Conservation (phyloP, 2,113 vertebrate genomes). For the Lamprologus lemairii region DNA sequence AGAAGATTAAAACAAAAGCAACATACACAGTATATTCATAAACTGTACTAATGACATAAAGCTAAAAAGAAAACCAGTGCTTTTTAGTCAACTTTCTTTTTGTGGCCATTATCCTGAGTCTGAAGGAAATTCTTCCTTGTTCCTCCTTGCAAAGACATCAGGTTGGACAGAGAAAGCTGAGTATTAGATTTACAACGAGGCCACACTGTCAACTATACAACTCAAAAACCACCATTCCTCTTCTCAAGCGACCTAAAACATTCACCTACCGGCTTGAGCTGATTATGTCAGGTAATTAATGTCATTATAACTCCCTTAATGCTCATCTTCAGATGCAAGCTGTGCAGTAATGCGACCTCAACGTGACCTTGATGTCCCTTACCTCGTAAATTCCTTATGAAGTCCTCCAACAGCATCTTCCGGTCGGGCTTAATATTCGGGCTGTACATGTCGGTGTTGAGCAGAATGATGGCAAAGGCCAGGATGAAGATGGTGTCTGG, state of each 20-base stretch:
- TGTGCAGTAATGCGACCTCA: not conserved
- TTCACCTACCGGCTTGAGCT: not conserved
- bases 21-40: not conserved
- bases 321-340: not conserved
- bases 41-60: not conserved
- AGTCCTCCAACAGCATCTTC: conserved; percentile 98
- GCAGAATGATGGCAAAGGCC: conserved; percentile 96
- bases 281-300: not conserved
- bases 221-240: not conserved
- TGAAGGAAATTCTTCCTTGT: not conserved
- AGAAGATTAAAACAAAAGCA: not conserved
- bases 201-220: not conserved
- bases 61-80: not conserved
- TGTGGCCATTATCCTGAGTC: not conserved
- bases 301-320: not conserved
- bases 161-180: not conserved
- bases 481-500: conserved; percentile 99
- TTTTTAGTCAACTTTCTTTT: not conserved
- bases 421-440: conserved; percentile 98
- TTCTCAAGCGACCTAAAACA: not conserved
- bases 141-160: not conserved
- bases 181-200: not conserved
- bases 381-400: conserved; percentile 96
- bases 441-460: conserved; percentile 99
- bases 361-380: conserved; percentile 13